These are phyloP conservation scores for Cynoglossus semilaevis DNA, from an alignment of 2,113 vertebrate genomes.

Conservation along the genomic window DNA sequence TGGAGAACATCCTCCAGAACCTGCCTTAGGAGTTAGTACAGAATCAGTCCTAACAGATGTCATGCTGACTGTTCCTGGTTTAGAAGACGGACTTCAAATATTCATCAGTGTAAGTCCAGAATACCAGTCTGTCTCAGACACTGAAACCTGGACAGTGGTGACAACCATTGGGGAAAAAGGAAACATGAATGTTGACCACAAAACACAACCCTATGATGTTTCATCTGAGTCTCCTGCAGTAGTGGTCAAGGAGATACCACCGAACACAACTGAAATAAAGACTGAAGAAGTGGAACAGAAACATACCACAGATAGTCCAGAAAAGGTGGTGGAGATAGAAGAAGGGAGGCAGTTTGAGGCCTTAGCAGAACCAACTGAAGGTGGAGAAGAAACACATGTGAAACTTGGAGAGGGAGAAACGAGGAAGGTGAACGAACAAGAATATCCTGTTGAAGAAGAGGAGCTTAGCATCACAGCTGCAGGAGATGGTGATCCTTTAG, in stretches of 20 bases:
- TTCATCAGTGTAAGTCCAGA: constrained; percentile 9
- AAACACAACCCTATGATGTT: not conserved
- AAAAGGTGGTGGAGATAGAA: constrained; percentile 1
- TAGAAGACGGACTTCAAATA: constrained; percentile 9
- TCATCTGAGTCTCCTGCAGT: constrained; percentile 8
- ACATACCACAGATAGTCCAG: not conserved
- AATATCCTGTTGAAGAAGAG: not conserved
- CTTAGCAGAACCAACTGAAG: not conserved
- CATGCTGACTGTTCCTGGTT: constrained; percentile 12
- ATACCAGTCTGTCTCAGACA: constrained; percentile 5
- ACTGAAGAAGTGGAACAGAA: not conserved
- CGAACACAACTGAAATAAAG: not conserved
- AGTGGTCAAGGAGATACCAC: not conserved
- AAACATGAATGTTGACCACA: not conserved
- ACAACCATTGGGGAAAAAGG: constrained; percentile 5
- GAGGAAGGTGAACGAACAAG: not conserved
- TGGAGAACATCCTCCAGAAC: constrained; percentile 12
- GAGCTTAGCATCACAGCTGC: not conserved
- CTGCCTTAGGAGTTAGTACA: not conserved
- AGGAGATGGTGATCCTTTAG: not conserved
- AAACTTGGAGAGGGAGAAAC: not conserved
- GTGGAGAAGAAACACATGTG: not conserved
- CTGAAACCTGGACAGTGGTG: not conserved
- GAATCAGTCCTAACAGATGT: constrained; percentile 4
- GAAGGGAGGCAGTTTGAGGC: not conserved